These are phyloP conservation scores for Mycalesis mineus DNA, from an alignment of 2,888 invertebrate species.

Conservation along the genomic window DNA sequence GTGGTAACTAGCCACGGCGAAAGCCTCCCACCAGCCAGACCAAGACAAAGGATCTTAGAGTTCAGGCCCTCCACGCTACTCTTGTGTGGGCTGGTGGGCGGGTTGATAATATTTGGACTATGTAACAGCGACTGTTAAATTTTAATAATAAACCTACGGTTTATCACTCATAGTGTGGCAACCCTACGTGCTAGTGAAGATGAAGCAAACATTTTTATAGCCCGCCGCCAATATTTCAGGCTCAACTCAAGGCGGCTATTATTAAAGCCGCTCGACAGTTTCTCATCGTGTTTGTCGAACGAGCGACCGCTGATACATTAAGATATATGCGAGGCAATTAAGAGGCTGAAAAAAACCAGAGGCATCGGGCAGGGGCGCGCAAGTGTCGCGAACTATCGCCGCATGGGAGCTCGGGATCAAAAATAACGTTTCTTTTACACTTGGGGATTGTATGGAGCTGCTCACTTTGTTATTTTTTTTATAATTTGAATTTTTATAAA, in stretches of 20 bases:
- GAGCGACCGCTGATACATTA: constrained; percentile 36
- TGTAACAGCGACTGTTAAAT: too few species aligned
- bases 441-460: constrained; percentile 43
- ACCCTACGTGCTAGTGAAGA: constrained; percentile 27
- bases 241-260: constrained; percentile 44
- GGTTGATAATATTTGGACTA: too few species aligned
- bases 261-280: constrained; percentile 43
- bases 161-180: neutral
- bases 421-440: constrained; percentile 44
- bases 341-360: constrained; percentile 55
- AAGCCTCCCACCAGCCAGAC: too few species aligned
- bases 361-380: constrained; percentile 36
- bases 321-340: constrained; percentile 65
- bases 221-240: constrained; percentile 47
- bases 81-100: too few species aligned
- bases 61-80: too few species aligned
- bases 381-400: constrained; percentile 57
- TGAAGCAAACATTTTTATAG: constrained; percentile 48
- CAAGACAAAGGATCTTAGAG: too few species aligned
- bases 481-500: too few species aligned
- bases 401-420: constrained; percentile 57
- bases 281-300: constrained; percentile 40
- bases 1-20: too few species aligned
- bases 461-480: neutral
- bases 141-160: too few species aligned